A percentile compares a stretch with the other conserved stretches of the same genome.
phyloP scores from a whole-genome alignment of 2,113 vertebrate genomes.

The Chascanopsetta lugubris region DNA sequence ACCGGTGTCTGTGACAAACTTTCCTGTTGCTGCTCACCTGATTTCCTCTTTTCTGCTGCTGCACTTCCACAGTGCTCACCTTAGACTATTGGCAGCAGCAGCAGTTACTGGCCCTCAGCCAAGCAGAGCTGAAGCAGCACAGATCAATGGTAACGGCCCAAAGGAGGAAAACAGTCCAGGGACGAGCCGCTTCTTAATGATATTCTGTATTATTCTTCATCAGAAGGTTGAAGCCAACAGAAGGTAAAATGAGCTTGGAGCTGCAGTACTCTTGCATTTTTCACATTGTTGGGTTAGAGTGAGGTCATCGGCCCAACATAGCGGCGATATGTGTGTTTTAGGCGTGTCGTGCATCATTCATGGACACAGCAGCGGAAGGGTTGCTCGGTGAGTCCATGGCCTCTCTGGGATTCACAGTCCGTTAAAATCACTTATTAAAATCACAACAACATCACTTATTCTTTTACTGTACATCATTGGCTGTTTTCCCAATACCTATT shows the following conservation, averaged over 20 bases:
- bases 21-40: conserved; percentile 2
- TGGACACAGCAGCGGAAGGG: conserved; percentile 19
- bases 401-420: too few species aligned
- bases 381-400: conserved; percentile 25
- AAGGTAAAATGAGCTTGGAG: not conserved
- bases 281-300: not conserved
- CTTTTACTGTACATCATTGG: too few species aligned
- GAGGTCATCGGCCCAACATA: conserved; percentile 15
- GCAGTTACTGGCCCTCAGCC: conserved; percentile 24
- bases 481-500: too few species aligned
- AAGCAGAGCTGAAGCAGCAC: conserved; percentile 15
- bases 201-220: not conserved
- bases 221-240: not conserved
- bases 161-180: conserved; percentile 1
- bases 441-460: too few species aligned
- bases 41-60: conserved; percentile 11
- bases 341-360: conserved; percentile 39
- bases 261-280: conserved; percentile 5
- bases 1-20: not conserved
- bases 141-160: not conserved
- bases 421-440: too few species aligned
- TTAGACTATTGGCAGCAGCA: conserved; percentile 20
- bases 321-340: conserved; percentile 18
- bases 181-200: conserved; percentile 3
- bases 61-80: conserved; percentile 24